These are phyloP conservation scores for Tachypleus tridentatus DNA, from an alignment of 1,140 invertebrate genomes.

Conservation along the genomic window DNA sequence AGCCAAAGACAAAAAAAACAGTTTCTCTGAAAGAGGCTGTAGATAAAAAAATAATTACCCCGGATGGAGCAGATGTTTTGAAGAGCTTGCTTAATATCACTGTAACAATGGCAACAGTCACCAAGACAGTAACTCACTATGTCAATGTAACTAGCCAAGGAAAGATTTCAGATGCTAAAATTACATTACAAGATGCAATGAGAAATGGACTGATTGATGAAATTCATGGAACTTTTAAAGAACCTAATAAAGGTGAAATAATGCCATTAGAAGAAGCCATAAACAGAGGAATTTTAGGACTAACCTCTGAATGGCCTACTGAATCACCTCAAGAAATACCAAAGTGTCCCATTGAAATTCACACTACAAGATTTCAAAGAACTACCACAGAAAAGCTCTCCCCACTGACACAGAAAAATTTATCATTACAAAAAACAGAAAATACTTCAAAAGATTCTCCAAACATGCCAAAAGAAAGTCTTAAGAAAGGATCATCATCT, in stretches of 20 bases:
- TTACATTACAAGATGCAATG: slow-evolving; percentile 62
- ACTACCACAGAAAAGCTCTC: too few relatives aligned
- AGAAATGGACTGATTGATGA: slow-evolving; percentile 65
- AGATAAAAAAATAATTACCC: slow-evolving; percentile 63
- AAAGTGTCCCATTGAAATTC: not conserved
- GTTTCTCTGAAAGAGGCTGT: slow-evolving; percentile 76
- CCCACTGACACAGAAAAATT: not conserved
- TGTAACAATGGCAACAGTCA: slow-evolving; percentile 68
- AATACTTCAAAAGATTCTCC: not conserved
- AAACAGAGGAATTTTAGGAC: slow-evolving; percentile 34
- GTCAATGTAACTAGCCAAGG: slow-evolving; percentile 53
- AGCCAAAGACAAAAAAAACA: slow-evolving; percentile 57
- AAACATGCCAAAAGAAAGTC: too few relatives aligned
- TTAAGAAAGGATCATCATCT: too few relatives aligned
- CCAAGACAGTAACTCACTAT: slow-evolving; percentile 60
- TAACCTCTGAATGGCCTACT: slow-evolving; percentile 29
- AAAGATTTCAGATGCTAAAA: slow-evolving; percentile 42
- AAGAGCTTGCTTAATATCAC: slow-evolving; percentile 71
- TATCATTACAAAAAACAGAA: not conserved
- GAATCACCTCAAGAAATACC: slow-evolving; percentile 12
- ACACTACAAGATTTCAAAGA: not conserved
- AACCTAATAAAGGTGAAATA: slow-evolving; percentile 57
- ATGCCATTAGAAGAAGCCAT: slow-evolving; percentile 71
- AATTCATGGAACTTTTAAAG: slow-evolving; percentile 57
- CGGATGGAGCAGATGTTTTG: slow-evolving; percentile 68